Evolutionary conservation across 2,888 invertebrate species (phyloP), one percentile per base, ranked within the genome.

Genomic region (Leptopilina syphax): DNA sequence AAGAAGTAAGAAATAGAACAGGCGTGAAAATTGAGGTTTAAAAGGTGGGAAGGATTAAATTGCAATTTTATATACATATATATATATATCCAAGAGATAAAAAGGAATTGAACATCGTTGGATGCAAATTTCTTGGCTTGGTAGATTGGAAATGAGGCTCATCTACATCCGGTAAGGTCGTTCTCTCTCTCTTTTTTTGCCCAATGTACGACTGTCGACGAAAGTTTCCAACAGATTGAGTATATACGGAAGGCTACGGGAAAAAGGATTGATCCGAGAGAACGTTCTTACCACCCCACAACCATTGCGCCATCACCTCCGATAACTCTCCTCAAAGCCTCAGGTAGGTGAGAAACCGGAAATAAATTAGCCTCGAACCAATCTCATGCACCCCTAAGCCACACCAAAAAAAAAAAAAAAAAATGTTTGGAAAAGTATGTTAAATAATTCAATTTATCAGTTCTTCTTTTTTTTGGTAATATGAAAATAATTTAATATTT

Each of bases 261-360:
- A 47, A 50, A 73, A 73, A 54, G 54, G 57, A 34, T 63, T 57
- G 81, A 83, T 82, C 79, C 7, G 34, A 34, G 34, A 34, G 87
- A 85, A 9, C 47, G 47, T 88, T 85, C 84, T 34, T 3, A 34
- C 34, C 34, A 34, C 34, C 34, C 34, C 34, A 34, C 34, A 34
- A 3, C 34, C 34, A 1, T 34, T 7, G 8, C 8, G 8, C 44
- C 44, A 8, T 44, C 44, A 44, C 44, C 44, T 44, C 8, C 44
- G 44, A 44, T 34, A 44, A 44, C 44, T 8, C 44, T 8, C 8
- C 7, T 44, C 83, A 84, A 80, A 50, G 50, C 50, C 79, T 83
- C 84, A 86, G 86, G 84, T 86, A 86, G 86, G 84, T 86, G 87
- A 87, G 84, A 85, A 44, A 86, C 85, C 83, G 89, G 89, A 89